Evolutionary conservation across 1,140 invertebrate species (phyloP).

Genomic region (Pemphigus obesinymphae): DNA sequence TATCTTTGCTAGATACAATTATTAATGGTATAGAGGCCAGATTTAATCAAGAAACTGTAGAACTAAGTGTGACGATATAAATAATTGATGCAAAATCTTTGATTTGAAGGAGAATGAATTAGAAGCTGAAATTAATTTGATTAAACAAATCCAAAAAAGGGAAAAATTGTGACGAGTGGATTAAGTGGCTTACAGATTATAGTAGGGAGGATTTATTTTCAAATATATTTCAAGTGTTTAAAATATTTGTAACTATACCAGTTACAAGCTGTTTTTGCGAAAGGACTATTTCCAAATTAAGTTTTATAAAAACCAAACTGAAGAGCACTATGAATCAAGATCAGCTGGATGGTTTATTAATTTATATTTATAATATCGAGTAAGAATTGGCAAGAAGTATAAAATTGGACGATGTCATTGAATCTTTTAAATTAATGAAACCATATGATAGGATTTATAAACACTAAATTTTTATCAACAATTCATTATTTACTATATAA

Average conservation of each 20-base stretch:
- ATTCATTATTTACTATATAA: neutral
- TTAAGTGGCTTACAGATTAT: too few species aligned
- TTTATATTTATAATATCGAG: neutral
- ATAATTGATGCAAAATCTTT: neutral
- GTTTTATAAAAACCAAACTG: neutral
- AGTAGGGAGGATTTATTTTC: too few species aligned
- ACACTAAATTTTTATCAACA: neutral
- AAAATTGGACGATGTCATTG: neutral
- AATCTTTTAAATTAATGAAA: slow-evolving; percentile 3
- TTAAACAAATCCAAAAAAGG: too few species aligned
- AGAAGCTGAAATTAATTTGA: too few species aligned
- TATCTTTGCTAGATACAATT: neutral
- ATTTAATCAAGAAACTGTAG: too few species aligned
- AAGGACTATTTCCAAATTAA: too few species aligned
- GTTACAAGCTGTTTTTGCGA: too few species aligned
- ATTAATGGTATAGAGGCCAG: neutral
- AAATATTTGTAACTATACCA: too few species aligned
- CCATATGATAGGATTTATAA: neutral
- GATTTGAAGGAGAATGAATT: neutral
- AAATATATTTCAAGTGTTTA: too few species aligned
- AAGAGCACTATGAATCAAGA: neutral
- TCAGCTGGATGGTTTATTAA: neutral
- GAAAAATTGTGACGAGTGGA: too few species aligned
- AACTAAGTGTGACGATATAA: neutral
- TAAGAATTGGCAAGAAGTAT: neutral